Base-by-base conservation (phyloP, 2,797 vertebrate genomes). In the Orientallactaga sibirica region DNA sequence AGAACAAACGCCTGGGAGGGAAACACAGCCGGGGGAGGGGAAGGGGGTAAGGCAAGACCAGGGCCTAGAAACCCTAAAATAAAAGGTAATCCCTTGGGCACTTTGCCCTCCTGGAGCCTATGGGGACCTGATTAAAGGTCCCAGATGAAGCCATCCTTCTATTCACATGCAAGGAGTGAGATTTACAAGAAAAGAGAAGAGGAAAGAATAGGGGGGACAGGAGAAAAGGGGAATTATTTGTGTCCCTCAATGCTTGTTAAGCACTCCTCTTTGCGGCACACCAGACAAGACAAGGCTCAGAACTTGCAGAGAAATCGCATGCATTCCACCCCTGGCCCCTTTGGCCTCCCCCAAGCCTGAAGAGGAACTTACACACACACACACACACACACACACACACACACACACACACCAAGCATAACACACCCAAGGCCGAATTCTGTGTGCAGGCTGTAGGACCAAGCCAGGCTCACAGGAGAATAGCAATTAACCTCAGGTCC, bases 181-280 rank as follows among this genome's bases (percentile, higher is more conserved):
- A 98, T 98, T 98, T 98, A 98, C 98, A 98, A 98, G 98, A 98
- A 98, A 98, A 98, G 98, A 97, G 98, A 48, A 98, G 97, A 97
- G 97, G 97, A 95, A 98, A 98, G 98, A 98, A 98, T 98, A 96
- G 98, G 97, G 97, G 92, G 0, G 84, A 97, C 97, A 98, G 98
- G 97, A 98, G 98, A 98, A 98, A 98, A 96, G 98, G 96, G 98
- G 98, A 98, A 98, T 98, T 98, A 98, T 98, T 98, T 98, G 98
- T 98, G 98, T 98, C 98, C 96, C 98, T 96, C 98, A 98, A 98
- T 98, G 98, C 98, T 98, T 98, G 98, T 98, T 98, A 98, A 98
- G 98, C 98, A 98, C 98, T 98, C 97, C 98, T 98, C 98, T 98
- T 98, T 97, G 98, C 98, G 95, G 93, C 96, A 94, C 96, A 97